phyloP scores from a whole-genome alignment of 2,113 vertebrate species.

The Potamarius usumacintae region DNA sequence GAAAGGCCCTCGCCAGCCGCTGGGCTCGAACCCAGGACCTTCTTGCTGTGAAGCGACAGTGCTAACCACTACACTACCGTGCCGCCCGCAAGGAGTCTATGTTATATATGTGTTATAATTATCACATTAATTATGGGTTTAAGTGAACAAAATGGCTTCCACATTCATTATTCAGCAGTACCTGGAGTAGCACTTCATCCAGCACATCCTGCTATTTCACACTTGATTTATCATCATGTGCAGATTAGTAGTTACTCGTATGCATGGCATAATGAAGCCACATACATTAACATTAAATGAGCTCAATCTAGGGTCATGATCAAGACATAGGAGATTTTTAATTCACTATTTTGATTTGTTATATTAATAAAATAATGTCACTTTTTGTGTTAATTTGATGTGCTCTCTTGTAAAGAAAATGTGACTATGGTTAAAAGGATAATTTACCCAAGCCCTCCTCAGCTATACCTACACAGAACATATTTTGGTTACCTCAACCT shows the following conservation, averaged over 20 bases:
- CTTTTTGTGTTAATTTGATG: not conserved
- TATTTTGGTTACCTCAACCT: not conserved
- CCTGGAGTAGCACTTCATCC: not conserved
- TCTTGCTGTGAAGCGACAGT: too few species aligned
- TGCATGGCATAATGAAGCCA: too few species aligned
- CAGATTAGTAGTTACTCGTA: too few species aligned
- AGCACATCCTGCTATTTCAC: not conserved
- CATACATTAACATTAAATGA: too few species aligned
- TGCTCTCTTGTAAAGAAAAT: not conserved
- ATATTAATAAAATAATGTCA: not conserved
- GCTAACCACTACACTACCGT: too few species aligned
- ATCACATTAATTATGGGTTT: not conserved
- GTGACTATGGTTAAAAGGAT: not conserved
- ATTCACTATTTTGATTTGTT: not conserved
- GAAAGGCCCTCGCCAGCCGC: too few species aligned
- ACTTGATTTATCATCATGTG: too few species aligned
- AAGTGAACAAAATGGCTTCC: not conserved
- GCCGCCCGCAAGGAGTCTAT: too few species aligned
- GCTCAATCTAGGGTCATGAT: too few species aligned
- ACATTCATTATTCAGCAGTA: not conserved
- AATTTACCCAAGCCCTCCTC: not conserved
- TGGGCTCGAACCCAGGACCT: too few species aligned
- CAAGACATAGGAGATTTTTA: too few species aligned
- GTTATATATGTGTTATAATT: too few species aligned
- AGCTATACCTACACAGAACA: not conserved